Evolutionary conservation across 2,888 invertebrate species (phyloP), one percentile per base, ranked within the genome.

Genomic region (Mechanitis mazaeus): DNA sequence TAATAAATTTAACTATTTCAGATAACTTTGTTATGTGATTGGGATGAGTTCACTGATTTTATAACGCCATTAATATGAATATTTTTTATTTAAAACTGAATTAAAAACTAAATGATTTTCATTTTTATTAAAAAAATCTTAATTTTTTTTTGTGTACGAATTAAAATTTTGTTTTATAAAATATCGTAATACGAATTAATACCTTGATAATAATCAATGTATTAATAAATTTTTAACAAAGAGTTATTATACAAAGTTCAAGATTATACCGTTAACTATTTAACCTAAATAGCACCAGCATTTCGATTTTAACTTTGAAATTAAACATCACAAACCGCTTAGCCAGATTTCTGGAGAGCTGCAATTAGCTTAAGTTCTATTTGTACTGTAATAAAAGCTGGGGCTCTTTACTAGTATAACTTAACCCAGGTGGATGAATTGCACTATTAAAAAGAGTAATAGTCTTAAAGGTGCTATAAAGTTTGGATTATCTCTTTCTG

Each of bases 361-460:
- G 55, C 63, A 67, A 61, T 67, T 56, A 55, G 55, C 55, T 58
- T 56, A 62, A 47, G 53, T 54, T 53, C 54, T 56, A 45, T 69
- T 66, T 66, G 64, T 61, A 64, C 63, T 61, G 64, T 64, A 67
- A 65, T 67, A 64, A 66, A 68, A 66, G 67, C 67, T 64, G 65
- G 64, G 54, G 65, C 54, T 66, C 61, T 69, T 69, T 68, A 71
- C 69, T 66, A 70, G 57, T 58, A 57, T 58, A 65, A 68, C 63
- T 71, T 67, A 68, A 65, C 64, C 69, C 77, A 76, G 75, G 77
- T 79, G 80, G 79, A 86, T 73, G 75, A 77, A 85, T 85, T 72
- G 81, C 78, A 72, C 85, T 78, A 81, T 85, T 80, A 84, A 83
- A 73, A 71, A 74, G 79, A 87, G 74, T 81, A 78, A 85, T 81